Percentiles rank a stretch among this genome's conserved stretches.
phyloP scores from a whole-genome alignment of 2,888 invertebrate genomes.

The Caenorhabditis afra region DNA sequence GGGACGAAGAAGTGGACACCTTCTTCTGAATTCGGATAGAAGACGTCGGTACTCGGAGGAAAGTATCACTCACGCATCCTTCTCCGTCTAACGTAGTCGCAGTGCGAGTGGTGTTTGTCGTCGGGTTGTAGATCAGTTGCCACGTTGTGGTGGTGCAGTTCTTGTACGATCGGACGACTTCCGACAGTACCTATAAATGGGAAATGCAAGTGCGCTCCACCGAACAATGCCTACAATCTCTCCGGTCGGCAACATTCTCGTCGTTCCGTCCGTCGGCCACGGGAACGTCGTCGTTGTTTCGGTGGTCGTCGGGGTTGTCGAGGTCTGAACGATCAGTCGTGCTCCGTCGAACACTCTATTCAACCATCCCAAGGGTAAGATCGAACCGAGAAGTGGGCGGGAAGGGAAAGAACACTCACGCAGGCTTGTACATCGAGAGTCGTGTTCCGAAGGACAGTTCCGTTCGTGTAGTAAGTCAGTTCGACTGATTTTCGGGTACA shows the following conservation, averaged over 20 bases:
- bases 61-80: slow-evolving; percentile 32
- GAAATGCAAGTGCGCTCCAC: background rate
- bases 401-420: slow-evolving; percentile 10
- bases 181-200: slow-evolving; percentile 23
- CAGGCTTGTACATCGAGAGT: slow-evolving; percentile 17
- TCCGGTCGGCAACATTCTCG: slow-evolving; percentile 10
- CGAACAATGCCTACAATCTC: slow-evolving; percentile 28
- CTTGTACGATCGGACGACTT: slow-evolving; percentile 11
- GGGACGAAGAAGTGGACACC: background rate
- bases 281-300: slow-evolving; percentile 13
- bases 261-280: slow-evolving; percentile 44
- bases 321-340: background rate
- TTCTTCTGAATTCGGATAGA: background rate
- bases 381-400: background rate
- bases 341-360: background rate
- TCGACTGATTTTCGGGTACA: slow-evolving; percentile 22
- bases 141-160: slow-evolving; percentile 33
- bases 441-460: slow-evolving; percentile 12
- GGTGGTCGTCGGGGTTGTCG: background rate
- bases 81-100: slow-evolving; percentile 22
- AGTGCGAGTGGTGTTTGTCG: slow-evolving; percentile 19
- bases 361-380: background rate
- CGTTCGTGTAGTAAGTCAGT: slow-evolving; percentile 8
- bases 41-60: background rate
- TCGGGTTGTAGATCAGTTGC: slow-evolving; percentile 28